Conservation (phyloP, 2,113 vertebrate species). For the Azemiops feae region DNA sequence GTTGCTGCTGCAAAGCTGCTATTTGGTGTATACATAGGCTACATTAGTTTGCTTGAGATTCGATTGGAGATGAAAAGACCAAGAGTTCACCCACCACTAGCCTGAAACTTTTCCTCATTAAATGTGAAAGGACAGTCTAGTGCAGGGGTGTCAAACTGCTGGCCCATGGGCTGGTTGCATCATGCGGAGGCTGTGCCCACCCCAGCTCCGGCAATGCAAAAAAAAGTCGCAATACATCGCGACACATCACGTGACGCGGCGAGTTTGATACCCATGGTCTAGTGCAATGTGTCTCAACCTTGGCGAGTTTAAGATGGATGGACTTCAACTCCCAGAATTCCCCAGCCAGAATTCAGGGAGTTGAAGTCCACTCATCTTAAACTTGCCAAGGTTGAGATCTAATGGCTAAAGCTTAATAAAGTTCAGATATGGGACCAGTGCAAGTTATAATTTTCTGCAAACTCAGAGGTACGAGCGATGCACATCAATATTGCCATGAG, state of each 20-base stretch:
- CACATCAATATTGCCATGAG: neutral
- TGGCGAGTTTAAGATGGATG: neutral
- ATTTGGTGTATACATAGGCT: neutral
- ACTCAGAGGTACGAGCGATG: neutral
- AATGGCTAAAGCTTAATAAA: neutral
- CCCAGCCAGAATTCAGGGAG: neutral
- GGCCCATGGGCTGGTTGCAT: too few species aligned
- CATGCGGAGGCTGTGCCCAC: too few species aligned
- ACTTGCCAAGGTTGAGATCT: neutral
- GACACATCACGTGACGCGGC: too few species aligned
- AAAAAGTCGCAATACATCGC: too few species aligned
- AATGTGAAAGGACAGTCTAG: neutral
- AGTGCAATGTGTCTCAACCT: neutral
- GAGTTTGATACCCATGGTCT: too few species aligned
- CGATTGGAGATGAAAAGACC: neutral
- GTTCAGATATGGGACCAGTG: neutral
- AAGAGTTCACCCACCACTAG: neutral
- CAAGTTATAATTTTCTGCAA: neutral
- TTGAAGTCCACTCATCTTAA: neutral
- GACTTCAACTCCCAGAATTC: neutral
- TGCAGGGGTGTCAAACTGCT: neutral
- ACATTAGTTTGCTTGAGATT: neutral
- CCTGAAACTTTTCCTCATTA: neutral
- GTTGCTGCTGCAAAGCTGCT: neutral
- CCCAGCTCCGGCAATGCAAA: too few species aligned